Base-by-base conservation (phyloP, 2,113 vertebrate species). In the Gyps fulvus region DNA sequence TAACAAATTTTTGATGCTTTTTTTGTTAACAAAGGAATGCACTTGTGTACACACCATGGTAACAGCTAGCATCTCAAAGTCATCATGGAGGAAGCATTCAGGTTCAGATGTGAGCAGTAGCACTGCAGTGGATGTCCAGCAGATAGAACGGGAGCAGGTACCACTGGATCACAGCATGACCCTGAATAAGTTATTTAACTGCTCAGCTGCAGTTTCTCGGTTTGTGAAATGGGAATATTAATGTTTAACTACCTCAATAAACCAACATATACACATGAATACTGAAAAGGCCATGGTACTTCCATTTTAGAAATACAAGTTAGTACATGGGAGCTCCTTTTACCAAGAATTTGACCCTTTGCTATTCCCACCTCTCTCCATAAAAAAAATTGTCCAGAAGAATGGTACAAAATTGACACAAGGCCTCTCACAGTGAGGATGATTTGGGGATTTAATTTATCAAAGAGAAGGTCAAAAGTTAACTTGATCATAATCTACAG, bases 401-500 rank as follows among this genome's bases (percentile, higher is more conserved):
- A 87, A 76, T 12, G 40, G 62, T 54, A 82, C 17, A 85, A 67
- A 91, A 85, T 27, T 79, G 59, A 82, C 47, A 55, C 29, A 45
- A 85, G 21, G 12, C 16, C 43, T 76, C 34, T 76, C 40, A 47
- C 2, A 65, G 19, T 3, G 14, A 82, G n/a, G 47, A 58, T 42
- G 36, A 76, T 78, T n/a, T 87, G 16, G 34, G 78, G 58, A 90
- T 95, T 95, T 95, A 82, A 91, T 1, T n/a, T 93, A 96, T 87
- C 81, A 93, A 82, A 91, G 57, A 71, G 26, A 89, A 92, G 95
- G 93, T 90, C 81, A 95, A 76, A 95, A 94, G 87, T 91, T 91
- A 93, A 80, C 93, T 90, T 83, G 91, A 93, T 97, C 49, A 49
- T 70, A 83, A 94, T 96, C 95, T 96, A 80, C 58, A 87, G 40